phyloP scores from a whole-genome alignment of 2,888 invertebrate genomes.

The Andrena chrysosceles region DNA sequence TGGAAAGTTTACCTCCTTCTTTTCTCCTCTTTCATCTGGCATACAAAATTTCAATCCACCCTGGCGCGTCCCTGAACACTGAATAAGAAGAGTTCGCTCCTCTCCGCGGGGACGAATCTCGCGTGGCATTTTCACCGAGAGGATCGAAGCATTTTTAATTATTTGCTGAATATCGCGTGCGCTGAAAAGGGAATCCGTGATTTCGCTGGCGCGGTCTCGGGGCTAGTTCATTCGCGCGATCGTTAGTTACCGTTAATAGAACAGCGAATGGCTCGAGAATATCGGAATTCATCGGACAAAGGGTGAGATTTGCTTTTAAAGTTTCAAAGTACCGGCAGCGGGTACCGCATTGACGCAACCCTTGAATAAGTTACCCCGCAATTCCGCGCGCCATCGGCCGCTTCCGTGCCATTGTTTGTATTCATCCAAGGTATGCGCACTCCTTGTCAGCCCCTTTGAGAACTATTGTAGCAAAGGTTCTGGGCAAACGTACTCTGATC shows the following conservation, averaged over 20 bases:
- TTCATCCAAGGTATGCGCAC: constrained; percentile 67
- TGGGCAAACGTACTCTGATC: constrained; percentile 65
- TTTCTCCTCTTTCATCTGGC: not conserved
- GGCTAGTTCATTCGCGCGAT: constrained; percentile 28
- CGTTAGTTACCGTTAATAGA: constrained; percentile 28
- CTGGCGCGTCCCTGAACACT: not conserved
- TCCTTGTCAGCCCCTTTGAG: constrained; percentile 67
- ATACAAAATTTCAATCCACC: constrained; percentile 42
- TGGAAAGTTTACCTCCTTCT: constrained; percentile 36
- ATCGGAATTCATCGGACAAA: constrained; percentile 63
- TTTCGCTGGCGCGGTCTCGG: not conserved
- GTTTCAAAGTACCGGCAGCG: constrained; percentile 58
- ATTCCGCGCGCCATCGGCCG: constrained; percentile 64
- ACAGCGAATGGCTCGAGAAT: constrained; percentile 36
- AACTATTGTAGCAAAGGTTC: constrained; percentile 65
- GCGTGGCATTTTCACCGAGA: not conserved
- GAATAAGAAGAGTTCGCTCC: constrained; percentile 9
- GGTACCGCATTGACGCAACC: constrained; percentile 62
- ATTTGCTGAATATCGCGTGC: not conserved
- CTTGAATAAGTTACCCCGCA: constrained; percentile 64
- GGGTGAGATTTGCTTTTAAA: constrained; percentile 67
- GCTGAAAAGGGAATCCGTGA: not conserved
- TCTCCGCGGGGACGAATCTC: constrained; percentile 12
- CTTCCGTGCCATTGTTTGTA: constrained; percentile 67
- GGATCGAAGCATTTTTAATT: not conserved